These are phyloP conservation scores for Ostrea denselamellosa DNA, from an alignment of 1,140 invertebrate species.

Conservation along the genomic window DNA sequence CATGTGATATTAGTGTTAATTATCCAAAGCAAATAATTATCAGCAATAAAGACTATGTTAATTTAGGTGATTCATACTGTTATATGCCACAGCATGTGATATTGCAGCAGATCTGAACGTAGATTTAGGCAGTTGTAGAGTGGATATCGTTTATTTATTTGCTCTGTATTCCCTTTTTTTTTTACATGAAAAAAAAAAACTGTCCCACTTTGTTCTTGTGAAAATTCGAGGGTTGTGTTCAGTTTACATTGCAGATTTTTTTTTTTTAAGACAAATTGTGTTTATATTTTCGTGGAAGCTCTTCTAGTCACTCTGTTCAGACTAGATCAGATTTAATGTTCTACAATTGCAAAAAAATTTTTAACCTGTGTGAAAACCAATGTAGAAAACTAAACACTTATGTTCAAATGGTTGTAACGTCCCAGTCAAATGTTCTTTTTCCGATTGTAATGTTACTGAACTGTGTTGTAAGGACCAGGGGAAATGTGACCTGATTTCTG, in stretches of 20 bases:
- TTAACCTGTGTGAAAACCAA: conserved; percentile 21
- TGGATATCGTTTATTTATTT: conserved; percentile 31
- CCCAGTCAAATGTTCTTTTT: not conserved
- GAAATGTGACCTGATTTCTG: conserved; percentile 2
- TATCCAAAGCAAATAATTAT: conserved; percentile 30
- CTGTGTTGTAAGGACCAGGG: not conserved
- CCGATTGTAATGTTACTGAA: not conserved
- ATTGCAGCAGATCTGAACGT: conserved; percentile 34
- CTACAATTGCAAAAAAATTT: not conserved
- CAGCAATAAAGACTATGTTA: conserved; percentile 24
- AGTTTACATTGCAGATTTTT: conserved; percentile 22
- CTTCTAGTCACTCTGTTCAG: conserved; percentile 24
- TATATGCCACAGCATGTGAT: conserved; percentile 15
- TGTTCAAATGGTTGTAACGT: not conserved
- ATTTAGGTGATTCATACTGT: not conserved
- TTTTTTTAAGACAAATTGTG: conserved; percentile 15
- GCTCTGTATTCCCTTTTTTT: not conserved
- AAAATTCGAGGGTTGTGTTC: conserved; percentile 35
- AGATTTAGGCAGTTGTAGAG: conserved; percentile 18
- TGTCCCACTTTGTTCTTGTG: conserved; percentile 32
- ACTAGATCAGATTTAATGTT: not conserved
- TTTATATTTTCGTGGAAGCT: conserved; percentile 1
- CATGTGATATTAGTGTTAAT: conserved; percentile 34
- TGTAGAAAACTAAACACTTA: not conserved
- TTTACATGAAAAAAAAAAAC: conserved; percentile 19